Evolutionary conservation across 2,113 vertebrate species (phyloP).

Genomic region (Labeo rohita): DNA sequence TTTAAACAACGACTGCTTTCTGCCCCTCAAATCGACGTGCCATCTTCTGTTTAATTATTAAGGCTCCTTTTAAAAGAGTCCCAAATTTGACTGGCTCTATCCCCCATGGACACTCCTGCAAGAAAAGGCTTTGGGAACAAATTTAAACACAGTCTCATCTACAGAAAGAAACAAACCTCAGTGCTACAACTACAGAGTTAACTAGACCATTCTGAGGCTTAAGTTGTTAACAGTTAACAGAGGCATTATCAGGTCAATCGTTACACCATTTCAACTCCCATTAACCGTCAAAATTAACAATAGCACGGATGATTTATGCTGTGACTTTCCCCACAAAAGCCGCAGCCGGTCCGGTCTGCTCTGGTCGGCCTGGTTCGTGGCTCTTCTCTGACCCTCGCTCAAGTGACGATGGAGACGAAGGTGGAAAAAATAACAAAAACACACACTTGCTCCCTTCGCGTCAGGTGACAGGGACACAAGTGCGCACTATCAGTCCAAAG

Average conservation of each 20-base stretch:
- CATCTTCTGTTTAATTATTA: slow-evolving; percentile 92
- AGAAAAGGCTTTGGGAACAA: slow-evolving; percentile 93
- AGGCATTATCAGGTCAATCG: slow-evolving; percentile 29
- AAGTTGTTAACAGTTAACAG: slow-evolving; percentile 38
- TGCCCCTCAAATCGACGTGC: slow-evolving; percentile 86
- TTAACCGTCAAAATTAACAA: slow-evolving; percentile 43
- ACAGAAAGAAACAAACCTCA: slow-evolving; percentile 68
- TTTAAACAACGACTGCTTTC: slow-evolving; percentile 69
- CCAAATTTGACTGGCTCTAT: slow-evolving; percentile 89
- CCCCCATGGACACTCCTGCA: slow-evolving; percentile 88
- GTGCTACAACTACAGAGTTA: slow-evolving; percentile 43
- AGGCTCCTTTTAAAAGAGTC: slow-evolving; percentile 89
- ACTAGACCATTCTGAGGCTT: slow-evolving; percentile 38
- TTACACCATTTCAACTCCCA: slow-evolving; percentile 27
- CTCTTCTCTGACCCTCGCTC: slow-evolving; percentile 54
- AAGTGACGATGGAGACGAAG: slow-evolving; percentile 75
- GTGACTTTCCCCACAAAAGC: slow-evolving; percentile 20
- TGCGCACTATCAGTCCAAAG: slow-evolving; percentile 94
- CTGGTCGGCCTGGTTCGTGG: slow-evolving; percentile 36
- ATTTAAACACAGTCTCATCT: slow-evolving; percentile 81
- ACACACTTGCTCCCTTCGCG: slow-evolving; percentile 74
- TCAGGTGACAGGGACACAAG: slow-evolving; percentile 88
- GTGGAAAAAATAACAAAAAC: slow-evolving; percentile 78
- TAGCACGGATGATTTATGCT: slow-evolving; percentile 32
- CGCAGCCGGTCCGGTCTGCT: slow-evolving; percentile 46